Conservation (phyloP, 2,797 vertebrate genomes). For the Picus viridis region DNA sequence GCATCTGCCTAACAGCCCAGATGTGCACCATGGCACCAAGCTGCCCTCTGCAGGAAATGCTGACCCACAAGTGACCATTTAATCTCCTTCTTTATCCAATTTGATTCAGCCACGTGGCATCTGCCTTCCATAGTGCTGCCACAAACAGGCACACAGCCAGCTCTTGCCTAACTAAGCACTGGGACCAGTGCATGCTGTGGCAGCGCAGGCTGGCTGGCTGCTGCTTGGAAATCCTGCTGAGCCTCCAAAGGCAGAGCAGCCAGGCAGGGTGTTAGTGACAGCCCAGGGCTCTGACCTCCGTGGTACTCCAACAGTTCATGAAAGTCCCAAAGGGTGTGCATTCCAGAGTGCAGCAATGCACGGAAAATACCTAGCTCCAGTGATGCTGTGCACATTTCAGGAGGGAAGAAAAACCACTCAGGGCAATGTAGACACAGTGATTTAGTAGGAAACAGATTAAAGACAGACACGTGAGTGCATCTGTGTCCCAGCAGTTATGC, state of each 20-base stretch:
- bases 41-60: neutral
- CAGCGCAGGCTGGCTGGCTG: neutral
- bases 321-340: neutral
- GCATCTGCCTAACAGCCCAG: neutral
- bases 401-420: neutral
- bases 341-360: neutral
- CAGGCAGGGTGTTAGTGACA: neutral
- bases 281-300: neutral
- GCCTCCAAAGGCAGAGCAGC: neutral
- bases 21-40: neutral
- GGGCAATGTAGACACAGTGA: neutral
- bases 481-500: neutral
- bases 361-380: fast-evolving
- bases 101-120: neutral
- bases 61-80: slow-evolving; percentile 47
- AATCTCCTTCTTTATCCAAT: slow-evolving; percentile 44
- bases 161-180: fast-evolving
- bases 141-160: fast-evolving
- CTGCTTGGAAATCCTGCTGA: neutral
- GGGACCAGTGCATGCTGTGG: fast-evolving
- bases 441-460: slow-evolving; percentile 38
- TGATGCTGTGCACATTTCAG: neutral
- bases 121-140: neutral
- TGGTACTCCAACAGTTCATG: neutral
- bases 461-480: neutral